Evolutionary conservation across 2,888 invertebrate genomes (phyloP), one percentile per base, ranked within the genome.

Genomic region (Keiferia lycopersicella): DNA sequence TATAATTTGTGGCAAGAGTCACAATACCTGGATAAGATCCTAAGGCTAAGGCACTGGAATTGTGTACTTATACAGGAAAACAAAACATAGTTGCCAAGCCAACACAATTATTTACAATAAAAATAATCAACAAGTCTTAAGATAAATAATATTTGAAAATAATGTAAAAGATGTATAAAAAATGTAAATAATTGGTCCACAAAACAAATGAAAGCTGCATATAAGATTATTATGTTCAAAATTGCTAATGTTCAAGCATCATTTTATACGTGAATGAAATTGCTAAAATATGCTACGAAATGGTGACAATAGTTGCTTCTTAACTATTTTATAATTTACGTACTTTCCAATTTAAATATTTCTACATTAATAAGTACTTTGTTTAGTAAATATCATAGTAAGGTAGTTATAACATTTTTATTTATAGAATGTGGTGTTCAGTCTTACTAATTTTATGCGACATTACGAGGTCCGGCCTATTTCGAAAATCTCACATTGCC

Each of bases 361-460:
- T 68, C 68, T 65, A 72, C 68, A 67, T 71, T 34, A 73, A 80
- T 88, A 88, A 88, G 88, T 88, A 89, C 88, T 79, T 56, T 83
- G 74, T 72, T 74, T 75, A 78, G 78, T 69, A 74, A 73, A 75
- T 77, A 81, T 79, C 75, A 45, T 45, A 16, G 3, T 45, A 78
- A 77, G 77, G 80, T n/a, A n/a, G n/a, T n/a, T 79, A 69, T 80
- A 79, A 74, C 76, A 69, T 64, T 71, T 67, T 67, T 62, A 22
- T 69, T 67, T 74, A 80, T 26, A 81, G 74, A n/a, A n/a, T 81
- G 73, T 73, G 71, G 73, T 75, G 76, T 83, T 83, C 88, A 88
- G 88, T 88, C 88, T 88, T 87, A 68, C 75, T 77, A 81, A 74
- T 73, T 71, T 77, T 78, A 78, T 76, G 75, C 67, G 73, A 81